Evolutionary conservation across 2,888 invertebrate species (phyloP), one percentile per base, ranked within the genome.

Genomic region (Punctoribates punctum): DNA sequence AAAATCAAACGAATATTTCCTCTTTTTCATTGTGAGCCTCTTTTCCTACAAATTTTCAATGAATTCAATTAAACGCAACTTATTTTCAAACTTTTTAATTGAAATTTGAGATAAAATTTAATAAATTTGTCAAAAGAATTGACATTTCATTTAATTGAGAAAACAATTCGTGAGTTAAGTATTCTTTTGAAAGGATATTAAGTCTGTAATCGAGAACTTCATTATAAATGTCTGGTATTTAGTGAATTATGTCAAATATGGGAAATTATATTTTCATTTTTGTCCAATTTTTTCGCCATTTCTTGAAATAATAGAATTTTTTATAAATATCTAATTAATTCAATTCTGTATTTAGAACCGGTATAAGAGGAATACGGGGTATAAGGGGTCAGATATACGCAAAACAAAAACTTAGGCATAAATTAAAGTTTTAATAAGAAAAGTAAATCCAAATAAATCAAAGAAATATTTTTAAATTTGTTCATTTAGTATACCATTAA

Each of bases 311-410:
- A 48, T 48, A 48, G 48, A 17, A 13, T 48, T 48, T 48, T 57
- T 57, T 4, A 57, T 57, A 57, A 57, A 57, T 57, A 13, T 57
- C 57, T 25, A 20, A 57, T 57, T 57, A 57, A 57, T 57, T 57
- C 57, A 57, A 23, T 11, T n/a, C 48, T 48, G 48, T 48, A 48
- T 48, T 48, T 17, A 48, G n/a, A 48, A 17, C 17, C 48, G n/a
- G 48, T 48, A 48, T 34, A 34, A 34, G 34, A 34, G 3, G 34
- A 4, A 51, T n/a, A 51, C 3, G n/a, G 17, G 51, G 51, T 23
- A 57, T 57, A 57, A 57, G 57, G 57, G 57, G 57, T 57, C 57
- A 57, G 20, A 57, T 17, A 20, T n/a, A 57, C 5, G 57, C 11
- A 57, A 57, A 23, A 57, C 20, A 25, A 57, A 23, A 57, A 15